These are phyloP conservation scores for Chloromyia formosa DNA, from an alignment of 2,888 invertebrate genomes.

Conservation along the genomic window DNA sequence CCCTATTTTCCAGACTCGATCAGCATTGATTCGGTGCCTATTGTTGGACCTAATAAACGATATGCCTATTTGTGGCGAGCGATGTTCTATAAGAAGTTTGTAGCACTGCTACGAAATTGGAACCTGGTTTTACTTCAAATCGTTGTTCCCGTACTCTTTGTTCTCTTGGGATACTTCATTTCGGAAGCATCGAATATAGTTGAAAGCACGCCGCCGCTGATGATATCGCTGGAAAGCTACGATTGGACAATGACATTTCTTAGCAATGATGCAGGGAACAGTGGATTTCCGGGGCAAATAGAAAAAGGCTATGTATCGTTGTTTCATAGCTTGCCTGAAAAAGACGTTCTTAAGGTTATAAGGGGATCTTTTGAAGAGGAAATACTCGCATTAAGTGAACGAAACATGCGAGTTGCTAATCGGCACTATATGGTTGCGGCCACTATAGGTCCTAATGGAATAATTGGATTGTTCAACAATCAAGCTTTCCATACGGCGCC, in stretches of 20 bases:
- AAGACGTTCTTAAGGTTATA: background rate
- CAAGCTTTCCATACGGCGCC: constrained; percentile 77
- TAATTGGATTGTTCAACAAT: constrained; percentile 77
- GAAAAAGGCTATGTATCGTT: constrained; percentile 53
- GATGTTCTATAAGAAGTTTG: constrained; percentile 72
- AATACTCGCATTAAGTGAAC: constrained; percentile 55
- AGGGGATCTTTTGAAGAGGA: constrained; percentile 46
- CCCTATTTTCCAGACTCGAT: too few species aligned
- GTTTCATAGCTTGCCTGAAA: constrained; percentile 2
- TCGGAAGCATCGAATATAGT: constrained; percentile 56
- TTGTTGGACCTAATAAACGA: constrained; percentile 56
- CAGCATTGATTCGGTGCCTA: constrained; percentile 30
- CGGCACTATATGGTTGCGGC: constrained; percentile 69
- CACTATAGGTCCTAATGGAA: constrained; percentile 61
- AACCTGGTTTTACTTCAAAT: constrained; percentile 73
- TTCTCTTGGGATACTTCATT: constrained; percentile 54
- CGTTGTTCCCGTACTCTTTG: constrained; percentile 73
- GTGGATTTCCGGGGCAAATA: background rate
- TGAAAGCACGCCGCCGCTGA: constrained; percentile 65
- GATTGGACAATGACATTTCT: constrained; percentile 59
- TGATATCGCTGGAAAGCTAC: constrained; percentile 67
- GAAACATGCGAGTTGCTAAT: constrained; percentile 58
- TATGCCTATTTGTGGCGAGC: constrained; percentile 69
- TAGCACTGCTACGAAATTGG: constrained; percentile 74
- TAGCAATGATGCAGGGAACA: constrained; percentile 45